A percentile compares a stretch with the other conserved stretches of the same genome.
Conservation (phyloP, 2,113 vertebrate genomes). For the Nansenia antarctica region DNA sequence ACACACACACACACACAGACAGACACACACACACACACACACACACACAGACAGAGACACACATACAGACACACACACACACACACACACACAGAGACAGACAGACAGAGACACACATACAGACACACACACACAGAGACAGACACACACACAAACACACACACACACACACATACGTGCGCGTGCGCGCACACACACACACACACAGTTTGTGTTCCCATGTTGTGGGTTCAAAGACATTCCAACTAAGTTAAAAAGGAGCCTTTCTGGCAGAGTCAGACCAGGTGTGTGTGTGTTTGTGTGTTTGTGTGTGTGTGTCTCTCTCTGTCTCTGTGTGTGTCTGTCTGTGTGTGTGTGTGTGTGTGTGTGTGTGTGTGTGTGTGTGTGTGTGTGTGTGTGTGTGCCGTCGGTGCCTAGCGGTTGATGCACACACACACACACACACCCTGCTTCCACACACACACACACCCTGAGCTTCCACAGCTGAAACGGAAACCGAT, state of each 20-base stretch:
- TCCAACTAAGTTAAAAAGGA: conserved; percentile 49
- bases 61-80: conserved; percentile 74
- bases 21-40: background rate
- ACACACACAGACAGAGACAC: background rate
- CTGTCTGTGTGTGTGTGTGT: background rate
- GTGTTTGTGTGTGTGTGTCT: conserved; percentile 6
- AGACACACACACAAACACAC: background rate
- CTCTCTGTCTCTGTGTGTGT: background rate
- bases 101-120: conserved; percentile 10
- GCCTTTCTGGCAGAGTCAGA: background rate
- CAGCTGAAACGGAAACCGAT: conserved; percentile 26
- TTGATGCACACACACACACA: conserved; percentile 34
- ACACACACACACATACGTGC: background rate
- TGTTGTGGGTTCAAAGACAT: conserved; percentile 47
- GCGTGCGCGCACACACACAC: background rate
- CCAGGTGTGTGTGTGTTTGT: background rate
- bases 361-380: background rate
- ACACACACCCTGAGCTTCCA: conserved; percentile 18
- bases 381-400: conserved; percentile 9
- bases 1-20: conserved; percentile 6
- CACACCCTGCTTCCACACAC: no score
- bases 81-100: background rate
- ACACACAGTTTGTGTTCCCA: conserved; percentile 41
- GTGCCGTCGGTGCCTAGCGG: background rate
- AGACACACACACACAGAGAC: background rate